Percentiles rank a stretch among this genome's conserved stretches.
Conservation (phyloP, 1,140 invertebrate genomes). For the Halictus rubicundus region DNA sequence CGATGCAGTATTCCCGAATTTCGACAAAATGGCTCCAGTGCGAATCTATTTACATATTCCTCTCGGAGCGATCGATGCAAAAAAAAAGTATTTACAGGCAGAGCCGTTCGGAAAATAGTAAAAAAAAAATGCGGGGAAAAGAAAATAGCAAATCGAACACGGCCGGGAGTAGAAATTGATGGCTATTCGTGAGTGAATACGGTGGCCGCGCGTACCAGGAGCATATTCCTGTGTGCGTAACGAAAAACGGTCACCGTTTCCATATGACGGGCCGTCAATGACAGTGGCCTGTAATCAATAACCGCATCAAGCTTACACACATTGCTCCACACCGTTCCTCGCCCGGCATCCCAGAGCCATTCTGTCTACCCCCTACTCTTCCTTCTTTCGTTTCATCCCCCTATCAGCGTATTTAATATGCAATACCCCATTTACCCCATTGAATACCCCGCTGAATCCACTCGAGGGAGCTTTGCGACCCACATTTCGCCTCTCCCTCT, state of each 20-base stretch:
- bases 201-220: constrained; percentile 8
- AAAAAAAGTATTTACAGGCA: not conserved
- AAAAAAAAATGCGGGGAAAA: not conserved
- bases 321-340: constrained; percentile 61
- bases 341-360: constrained; percentile 46
- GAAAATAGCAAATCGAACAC: not conserved
- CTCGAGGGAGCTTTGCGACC: constrained; percentile 66
- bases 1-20: not conserved
- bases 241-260: constrained; percentile 64
- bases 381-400: constrained; percentile 59
- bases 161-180: constrained; percentile 34
- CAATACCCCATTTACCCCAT: constrained; percentile 75
- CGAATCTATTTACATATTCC: not conserved
- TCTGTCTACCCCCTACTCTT: constrained; percentile 12
- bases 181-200: constrained; percentile 31
- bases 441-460: constrained; percentile 69
- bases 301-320: constrained; percentile 74
- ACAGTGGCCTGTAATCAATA: constrained; percentile 76
- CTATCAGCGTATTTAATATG: constrained; percentile 71
- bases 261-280: constrained; percentile 74
- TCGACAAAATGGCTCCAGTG: not conserved
- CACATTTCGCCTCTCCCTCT: constrained; percentile 61
- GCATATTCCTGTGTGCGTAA: constrained; percentile 33
- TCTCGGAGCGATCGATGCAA: not conserved
- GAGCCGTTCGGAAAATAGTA: not conserved